These are phyloP conservation scores for Maccullochella peelii DNA, from an alignment of 2,113 vertebrate genomes.

Conservation along the genomic window DNA sequence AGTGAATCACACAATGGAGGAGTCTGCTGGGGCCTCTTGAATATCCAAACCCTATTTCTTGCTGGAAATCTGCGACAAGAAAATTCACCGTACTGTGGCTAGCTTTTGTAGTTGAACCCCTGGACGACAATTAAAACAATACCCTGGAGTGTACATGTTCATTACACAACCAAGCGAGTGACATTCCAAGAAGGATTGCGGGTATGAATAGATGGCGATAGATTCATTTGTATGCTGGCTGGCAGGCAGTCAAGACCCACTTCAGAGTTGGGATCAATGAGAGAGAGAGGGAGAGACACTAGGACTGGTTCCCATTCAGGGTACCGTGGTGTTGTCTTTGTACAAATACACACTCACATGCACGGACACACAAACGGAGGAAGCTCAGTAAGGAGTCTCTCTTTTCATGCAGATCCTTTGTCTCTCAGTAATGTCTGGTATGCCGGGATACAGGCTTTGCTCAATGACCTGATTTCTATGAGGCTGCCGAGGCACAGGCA, in stretches of 20 bases:
- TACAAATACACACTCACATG: constrained; percentile 48
- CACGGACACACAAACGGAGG: constrained; percentile 33
- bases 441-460: constrained; percentile 78
- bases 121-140: constrained; percentile 63
- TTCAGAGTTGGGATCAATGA: constrained; percentile 68
- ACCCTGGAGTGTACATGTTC: constrained; percentile 57
- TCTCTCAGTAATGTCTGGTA: constrained; percentile 84
- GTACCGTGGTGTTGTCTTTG: constrained; percentile 52
- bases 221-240: constrained; percentile 74
- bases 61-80: constrained; percentile 19
- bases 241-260: constrained; percentile 65
- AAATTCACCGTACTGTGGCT: constrained; percentile 4
- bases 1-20: constrained; percentile 2
- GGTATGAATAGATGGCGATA: constrained; percentile 66
- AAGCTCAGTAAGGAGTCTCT: constrained; percentile 72
- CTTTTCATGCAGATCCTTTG: constrained; percentile 82
- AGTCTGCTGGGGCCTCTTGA: constrained; percentile 18
- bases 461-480: constrained; percentile 84
- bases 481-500: constrained; percentile 57
- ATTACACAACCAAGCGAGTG: constrained; percentile 43
- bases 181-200: constrained; percentile 70
- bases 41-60: constrained; percentile 16
- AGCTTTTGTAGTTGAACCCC: constrained; percentile 39
- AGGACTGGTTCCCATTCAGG: constrained; percentile 63
- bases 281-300: constrained; percentile 5